Percentiles rank a stretch among this genome's conserved stretches.
Conservation (phyloP, 1,140 invertebrate species). For the Eumeta japonica region DNA sequence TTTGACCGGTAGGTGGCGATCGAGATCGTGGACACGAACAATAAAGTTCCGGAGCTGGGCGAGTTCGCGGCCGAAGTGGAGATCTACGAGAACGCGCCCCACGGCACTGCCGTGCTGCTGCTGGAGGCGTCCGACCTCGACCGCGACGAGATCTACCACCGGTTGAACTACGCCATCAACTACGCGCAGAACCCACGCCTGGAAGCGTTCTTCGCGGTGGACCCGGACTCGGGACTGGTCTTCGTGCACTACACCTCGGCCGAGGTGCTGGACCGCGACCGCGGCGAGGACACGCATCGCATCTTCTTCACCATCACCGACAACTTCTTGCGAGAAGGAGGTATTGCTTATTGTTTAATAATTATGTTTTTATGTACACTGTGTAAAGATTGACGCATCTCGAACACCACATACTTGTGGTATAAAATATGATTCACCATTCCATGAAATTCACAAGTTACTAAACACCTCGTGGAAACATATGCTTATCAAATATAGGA, state of each 20-base stretch:
- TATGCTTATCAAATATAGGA: no score
- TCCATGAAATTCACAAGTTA: no score
- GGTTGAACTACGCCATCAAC: slow-evolving; percentile 43
- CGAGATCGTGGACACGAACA: slow-evolving; percentile 55
- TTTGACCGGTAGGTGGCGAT: slow-evolving; percentile 43
- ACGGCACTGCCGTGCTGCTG: slow-evolving; percentile 29
- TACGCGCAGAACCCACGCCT: slow-evolving; percentile 38
- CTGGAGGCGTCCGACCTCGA: slow-evolving; percentile 50
- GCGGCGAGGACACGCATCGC: slow-evolving; percentile 31
- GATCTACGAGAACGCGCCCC: slow-evolving; percentile 40
- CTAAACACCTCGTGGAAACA: no score
- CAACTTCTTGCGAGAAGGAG: slow-evolving; percentile 51
- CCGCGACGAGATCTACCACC: slow-evolving; percentile 54
- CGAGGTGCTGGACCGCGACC: slow-evolving; percentile 52
- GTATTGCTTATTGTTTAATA: slow-evolving; percentile 17
- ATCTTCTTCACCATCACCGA: slow-evolving; percentile 53
- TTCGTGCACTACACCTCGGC: slow-evolving; percentile 40
- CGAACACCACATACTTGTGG: no score
- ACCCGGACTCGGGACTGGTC: slow-evolving; percentile 37
- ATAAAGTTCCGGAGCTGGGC: slow-evolving; percentile 37
- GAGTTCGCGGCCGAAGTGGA: slow-evolving; percentile 26
- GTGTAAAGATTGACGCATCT: not conserved
- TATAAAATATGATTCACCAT: no score
- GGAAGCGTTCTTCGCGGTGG: slow-evolving; percentile 48
- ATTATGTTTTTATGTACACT: not conserved